Percentiles rank a stretch among this genome's conserved stretches.
Evolutionary conservation across 2,113 vertebrate species (phyloP).

Genomic region (Acinonyx jubatus): DNA sequence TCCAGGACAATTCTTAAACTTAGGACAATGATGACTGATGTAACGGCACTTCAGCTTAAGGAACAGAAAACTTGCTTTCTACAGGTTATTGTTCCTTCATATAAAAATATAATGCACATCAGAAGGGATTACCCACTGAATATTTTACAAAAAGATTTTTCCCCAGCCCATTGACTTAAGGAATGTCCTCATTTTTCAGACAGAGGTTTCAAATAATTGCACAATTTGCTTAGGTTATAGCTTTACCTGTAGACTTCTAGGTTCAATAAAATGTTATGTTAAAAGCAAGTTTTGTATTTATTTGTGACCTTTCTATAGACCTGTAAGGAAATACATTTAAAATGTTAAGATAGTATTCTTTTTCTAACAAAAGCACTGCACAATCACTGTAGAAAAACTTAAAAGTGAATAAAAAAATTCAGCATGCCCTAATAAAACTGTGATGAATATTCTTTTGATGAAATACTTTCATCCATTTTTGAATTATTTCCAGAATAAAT

Average conservation of each 20-base stretch:
- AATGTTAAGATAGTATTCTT: not conserved
- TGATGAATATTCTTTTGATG: not conserved
- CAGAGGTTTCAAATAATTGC: slow-evolving; percentile 7
- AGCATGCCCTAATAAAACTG: not conserved
- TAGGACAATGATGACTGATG: not conserved
- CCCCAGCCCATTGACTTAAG: slow-evolving; percentile 14
- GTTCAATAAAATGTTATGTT: not conserved
- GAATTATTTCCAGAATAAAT: slow-evolving; percentile 2
- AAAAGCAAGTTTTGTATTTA: slow-evolving; percentile 30
- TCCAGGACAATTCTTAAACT: not conserved
- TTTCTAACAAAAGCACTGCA: not conserved
- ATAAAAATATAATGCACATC: not conserved
- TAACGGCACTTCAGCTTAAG: not conserved
- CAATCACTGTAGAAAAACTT: not conserved
- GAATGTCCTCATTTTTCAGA: slow-evolving; percentile 42
- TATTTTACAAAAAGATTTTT: slow-evolving; percentile 12
- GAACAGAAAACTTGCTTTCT: slow-evolving; percentile 11
- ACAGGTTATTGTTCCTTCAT: slow-evolving; percentile 1
- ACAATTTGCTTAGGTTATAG: slow-evolving; percentile 36
- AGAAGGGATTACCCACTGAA: not conserved
- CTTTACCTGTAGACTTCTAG: not conserved
- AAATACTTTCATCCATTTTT: not conserved
- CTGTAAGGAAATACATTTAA: not conserved
- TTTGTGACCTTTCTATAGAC: not conserved
- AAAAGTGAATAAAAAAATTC: not conserved